These are phyloP conservation scores for Labia minor DNA, from an alignment of 2,888 invertebrate genomes.

Conservation along the genomic window DNA sequence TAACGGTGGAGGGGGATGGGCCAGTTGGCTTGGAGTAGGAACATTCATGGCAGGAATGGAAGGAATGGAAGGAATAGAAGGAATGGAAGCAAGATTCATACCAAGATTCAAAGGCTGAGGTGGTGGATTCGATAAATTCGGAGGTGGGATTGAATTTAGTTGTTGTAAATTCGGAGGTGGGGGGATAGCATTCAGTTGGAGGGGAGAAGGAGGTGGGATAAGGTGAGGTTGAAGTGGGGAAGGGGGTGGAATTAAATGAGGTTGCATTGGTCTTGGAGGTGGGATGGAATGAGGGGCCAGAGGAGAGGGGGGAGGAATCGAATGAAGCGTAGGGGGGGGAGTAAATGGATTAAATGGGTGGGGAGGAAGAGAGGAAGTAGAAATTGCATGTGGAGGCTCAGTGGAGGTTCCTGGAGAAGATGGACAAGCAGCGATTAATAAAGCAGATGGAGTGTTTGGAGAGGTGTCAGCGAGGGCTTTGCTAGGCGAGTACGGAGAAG, in stretches of 20 bases:
- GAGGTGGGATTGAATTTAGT: slow-evolving; percentile 17
- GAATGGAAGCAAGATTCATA: slow-evolving; percentile 28
- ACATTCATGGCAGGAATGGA: slow-evolving; percentile 15
- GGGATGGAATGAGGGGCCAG: slow-evolving; percentile 38
- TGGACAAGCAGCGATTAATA: neutral
- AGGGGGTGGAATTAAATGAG: slow-evolving; percentile 37
- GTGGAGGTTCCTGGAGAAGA: slow-evolving; percentile 23
- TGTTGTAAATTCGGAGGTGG: slow-evolving; percentile 24
- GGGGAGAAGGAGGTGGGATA: slow-evolving; percentile 26
- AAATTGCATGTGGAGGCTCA: neutral
- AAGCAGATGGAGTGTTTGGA: neutral
- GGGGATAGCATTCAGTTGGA: slow-evolving; percentile 25
- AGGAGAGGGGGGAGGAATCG: slow-evolving; percentile 30
- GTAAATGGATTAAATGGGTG: slow-evolving; percentile 35
- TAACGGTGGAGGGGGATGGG: slow-evolving; percentile 35
- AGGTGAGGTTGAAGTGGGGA: slow-evolving; percentile 27
- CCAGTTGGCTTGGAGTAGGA: slow-evolving; percentile 34
- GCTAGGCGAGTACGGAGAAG: slow-evolving; percentile 27
- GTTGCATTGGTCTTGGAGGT: slow-evolving; percentile 45
- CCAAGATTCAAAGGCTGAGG: slow-evolving; percentile 31
- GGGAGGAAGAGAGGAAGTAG: slow-evolving; percentile 27
- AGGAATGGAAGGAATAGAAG: neutral
- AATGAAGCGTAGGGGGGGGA: slow-evolving; percentile 34
- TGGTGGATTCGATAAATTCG: slow-evolving; percentile 25
- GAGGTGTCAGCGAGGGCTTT: slow-evolving; percentile 23